Percentiles rank a stretch among this genome's conserved stretches.
These are phyloP conservation scores for Triplophysa dalaica DNA, from an alignment of 2,113 vertebrate genomes.

Conservation along the genomic window DNA sequence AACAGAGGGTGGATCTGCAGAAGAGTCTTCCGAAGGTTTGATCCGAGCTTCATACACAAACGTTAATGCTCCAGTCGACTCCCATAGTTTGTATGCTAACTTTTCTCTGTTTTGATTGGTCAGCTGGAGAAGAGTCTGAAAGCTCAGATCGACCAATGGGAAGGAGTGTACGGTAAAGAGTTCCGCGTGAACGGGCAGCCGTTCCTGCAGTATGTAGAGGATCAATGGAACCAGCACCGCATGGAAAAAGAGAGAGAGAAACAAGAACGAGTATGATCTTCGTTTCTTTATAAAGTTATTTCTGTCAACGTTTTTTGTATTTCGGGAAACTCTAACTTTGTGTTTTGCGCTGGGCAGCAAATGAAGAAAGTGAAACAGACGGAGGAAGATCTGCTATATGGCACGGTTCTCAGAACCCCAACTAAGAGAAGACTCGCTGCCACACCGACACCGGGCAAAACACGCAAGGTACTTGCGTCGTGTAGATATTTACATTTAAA, in stretches of 20 bases:
- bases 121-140: conserved; percentile 90
- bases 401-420: conserved; percentile 77
- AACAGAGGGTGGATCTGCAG: conserved; percentile 86
- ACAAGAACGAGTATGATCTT: conserved; percentile 78
- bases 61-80: too few species aligned
- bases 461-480: conserved; percentile 78
- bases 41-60: neutral
- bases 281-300: neutral
- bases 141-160: conserved; percentile 80
- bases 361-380: conserved; percentile 86
- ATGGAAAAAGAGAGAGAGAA: conserved; percentile 87
- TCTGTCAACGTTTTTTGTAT: neutral
- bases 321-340: neutral
- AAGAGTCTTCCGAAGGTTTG: conserved; percentile 88
- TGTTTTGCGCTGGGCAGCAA: conserved; percentile 73
- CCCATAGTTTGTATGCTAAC: neutral
- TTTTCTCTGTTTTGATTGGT: neutral
- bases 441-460: conserved; percentile 76
- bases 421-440: conserved; percentile 76
- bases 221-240: conserved; percentile 83
- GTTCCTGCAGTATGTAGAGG: conserved; percentile 81
- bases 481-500: neutral
- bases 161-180: conserved; percentile 68
- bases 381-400: conserved; percentile 86
- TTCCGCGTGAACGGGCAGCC: conserved; percentile 86